phyloP scores from a whole-genome alignment of 2,113 vertebrate genomes.

The Eidolon helvum region DNA sequence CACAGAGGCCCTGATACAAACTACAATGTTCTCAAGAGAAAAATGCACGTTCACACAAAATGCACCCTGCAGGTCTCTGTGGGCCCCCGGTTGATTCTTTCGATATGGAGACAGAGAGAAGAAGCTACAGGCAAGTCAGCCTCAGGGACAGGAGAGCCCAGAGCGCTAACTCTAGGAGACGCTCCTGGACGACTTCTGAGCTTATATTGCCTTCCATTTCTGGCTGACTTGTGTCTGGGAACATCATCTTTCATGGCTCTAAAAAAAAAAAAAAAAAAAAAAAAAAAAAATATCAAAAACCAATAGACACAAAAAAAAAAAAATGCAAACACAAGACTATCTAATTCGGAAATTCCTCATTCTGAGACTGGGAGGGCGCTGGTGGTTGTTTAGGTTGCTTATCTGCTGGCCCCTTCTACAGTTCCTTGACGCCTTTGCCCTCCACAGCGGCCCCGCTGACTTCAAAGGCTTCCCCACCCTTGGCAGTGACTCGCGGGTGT shows the following conservation, averaged over 20 bases:
- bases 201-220: rapidly evolving
- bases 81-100: background rate
- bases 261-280: background rate
- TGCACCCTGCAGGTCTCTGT: background rate
- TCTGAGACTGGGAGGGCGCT: background rate
- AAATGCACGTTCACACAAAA: background rate
- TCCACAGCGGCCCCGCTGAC: background rate
- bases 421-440: background rate
- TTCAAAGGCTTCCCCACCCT: slow-evolving; percentile 53
- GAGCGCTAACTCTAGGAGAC: too few species aligned
- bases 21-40: background rate
- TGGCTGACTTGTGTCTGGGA: background rate
- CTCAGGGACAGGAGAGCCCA: rapidly evolving
- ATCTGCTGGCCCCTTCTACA: slow-evolving; percentile 53
- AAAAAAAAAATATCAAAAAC: too few species aligned
- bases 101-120: background rate
- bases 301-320: too few species aligned
- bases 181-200: background rate
- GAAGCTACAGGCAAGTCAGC: background rate
- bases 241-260: background rate
- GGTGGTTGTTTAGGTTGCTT: background rate
- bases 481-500: background rate
- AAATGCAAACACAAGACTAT: too few species aligned
- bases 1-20: background rate
- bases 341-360: background rate